Base-by-base conservation (phyloP, 2,797 vertebrate species). In the Falco rusticolus region DNA sequence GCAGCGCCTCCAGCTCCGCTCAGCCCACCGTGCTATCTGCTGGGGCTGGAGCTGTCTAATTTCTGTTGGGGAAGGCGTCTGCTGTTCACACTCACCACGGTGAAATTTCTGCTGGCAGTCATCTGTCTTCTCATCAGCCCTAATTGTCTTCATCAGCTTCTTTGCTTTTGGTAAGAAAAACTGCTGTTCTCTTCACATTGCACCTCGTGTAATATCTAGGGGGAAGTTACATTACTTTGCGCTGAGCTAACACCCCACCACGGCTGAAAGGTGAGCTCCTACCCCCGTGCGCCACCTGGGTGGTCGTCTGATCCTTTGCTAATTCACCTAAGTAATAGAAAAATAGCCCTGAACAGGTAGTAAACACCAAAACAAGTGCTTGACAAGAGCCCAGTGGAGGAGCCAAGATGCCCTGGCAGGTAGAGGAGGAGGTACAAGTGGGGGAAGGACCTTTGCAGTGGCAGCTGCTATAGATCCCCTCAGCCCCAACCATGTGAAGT, bases 401-500 rank as follows among this genome's bases (percentile, higher is more conserved):
- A 57, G 18, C 11, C 5, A 39, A n/a, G n/a, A 39, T 28, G 26
- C 10, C 22, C 26, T 59, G 26, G 19, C 18, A 56, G 15, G 39
- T 64, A 2, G 37, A 59, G 82, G 70, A 89, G 7, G 24, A 87
- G 31, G 25, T 37, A 13, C 41, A 75, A 84, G 17, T 26, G 1
- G 9, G 9, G 18, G 15, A n/a, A 89, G 69, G 10, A 84, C 33
- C 19, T 85, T 64, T 59, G 53, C 45, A 66, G 76, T n/a, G 39
- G 31, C 51, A 70, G 50, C 19, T 81, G 53, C 17, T 70, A 12
- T 7, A 64, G 61, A 37, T 24, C 6, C 16, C n/a, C 34, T 77
- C 45, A 39, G 16, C 11, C 29, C n/a, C 28, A 45, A 33, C 0
- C 1, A 17, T 2, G 4, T 6, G 37, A 41, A 0, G 0, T 34